These are phyloP conservation scores for Ernsta delagoae DNA, from an alignment of 2,888 invertebrate species.

Conservation along the genomic window DNA sequence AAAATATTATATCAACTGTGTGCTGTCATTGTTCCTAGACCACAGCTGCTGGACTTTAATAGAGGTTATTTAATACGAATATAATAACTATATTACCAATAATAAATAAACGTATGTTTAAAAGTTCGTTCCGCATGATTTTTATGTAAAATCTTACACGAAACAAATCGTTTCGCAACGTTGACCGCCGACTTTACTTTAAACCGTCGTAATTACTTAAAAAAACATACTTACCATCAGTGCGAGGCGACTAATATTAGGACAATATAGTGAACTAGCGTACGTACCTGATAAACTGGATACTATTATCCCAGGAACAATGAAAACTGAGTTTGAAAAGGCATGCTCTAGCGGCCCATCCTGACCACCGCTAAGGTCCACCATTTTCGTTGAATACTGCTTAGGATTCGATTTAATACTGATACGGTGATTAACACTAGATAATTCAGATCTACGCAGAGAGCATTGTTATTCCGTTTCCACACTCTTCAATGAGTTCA, in stretches of 20 bases:
- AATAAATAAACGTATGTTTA: background rate
- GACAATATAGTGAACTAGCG: background rate
- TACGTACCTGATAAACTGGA: constrained; percentile 90
- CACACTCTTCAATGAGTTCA: constrained; percentile 28
- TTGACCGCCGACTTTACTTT: background rate
- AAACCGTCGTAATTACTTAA: background rate
- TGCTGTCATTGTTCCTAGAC: too few species aligned
- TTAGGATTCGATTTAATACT: constrained; percentile 54
- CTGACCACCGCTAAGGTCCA: constrained; percentile 91
- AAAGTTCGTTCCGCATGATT: background rate
- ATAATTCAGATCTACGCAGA: constrained; percentile 47
- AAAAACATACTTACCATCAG: constrained; percentile 8
- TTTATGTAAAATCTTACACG: background rate
- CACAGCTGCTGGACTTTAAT: too few species aligned
- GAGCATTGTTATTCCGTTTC: constrained; percentile 42
- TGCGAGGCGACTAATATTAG: constrained; percentile 11
- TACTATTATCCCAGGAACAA: constrained; percentile 93
- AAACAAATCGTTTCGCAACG: constrained; percentile 1
- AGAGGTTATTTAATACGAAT: too few species aligned
- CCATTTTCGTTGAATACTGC: constrained; percentile 86
- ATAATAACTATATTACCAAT: background rate
- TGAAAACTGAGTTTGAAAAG: constrained; percentile 94
- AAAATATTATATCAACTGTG: too few species aligned
- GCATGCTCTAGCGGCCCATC: constrained; percentile 94
- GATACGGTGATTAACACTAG: constrained; percentile 41